Base-by-base conservation (phyloP, 2,797 vertebrate genomes). In the Echiichthys vipera region DNA sequence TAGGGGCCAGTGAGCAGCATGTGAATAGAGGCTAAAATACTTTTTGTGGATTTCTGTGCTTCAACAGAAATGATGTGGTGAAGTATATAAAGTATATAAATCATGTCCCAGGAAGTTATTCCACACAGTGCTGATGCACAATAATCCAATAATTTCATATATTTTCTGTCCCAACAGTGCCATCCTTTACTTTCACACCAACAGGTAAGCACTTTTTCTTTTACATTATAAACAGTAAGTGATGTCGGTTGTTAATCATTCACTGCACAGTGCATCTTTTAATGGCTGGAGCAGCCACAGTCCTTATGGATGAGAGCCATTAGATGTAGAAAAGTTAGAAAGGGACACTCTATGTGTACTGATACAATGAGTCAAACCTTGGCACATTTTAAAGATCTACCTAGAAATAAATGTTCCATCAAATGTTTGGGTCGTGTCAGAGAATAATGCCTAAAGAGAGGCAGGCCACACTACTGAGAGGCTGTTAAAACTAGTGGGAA, bases 131-230 rank as follows among this genome's bases (percentile, higher is more conserved):
- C 14, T 13, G 6, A 49, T 42, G 13, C 10, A 27, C 13, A 51
- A 39, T 66, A 34, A 53, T 37, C 64, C n/a, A 54, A 2, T 2
- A 51, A 13, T 42, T 54, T 71, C 8, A 14, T 53, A 72, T 71
- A n/a, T 13, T 17, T 37, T 75, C 30, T 82, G 17, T 79, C 92
- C 93, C 93, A 91, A 94, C 96, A 99, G 98, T 99, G 90, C 98
- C 98, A 75, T 99, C 98, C 81, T 99, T 99, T 94, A 99, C 98
- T 89, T 99, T 99, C 95, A 99, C 98, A 90, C 98, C 98, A 88
- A 99, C 98, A 95, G 98, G 98, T 99, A 96, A 95, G 96, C 90
- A 25, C 27, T 22, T 17, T 7, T 7, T 22, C 37, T 39, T 24
- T 18, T 18, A 10, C 49, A 22, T 25, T n/a, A 43, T 12, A 8